Evolutionary conservation across 2,888 invertebrate species (phyloP).

Genomic region (Nemotelus nigrinus): DNA sequence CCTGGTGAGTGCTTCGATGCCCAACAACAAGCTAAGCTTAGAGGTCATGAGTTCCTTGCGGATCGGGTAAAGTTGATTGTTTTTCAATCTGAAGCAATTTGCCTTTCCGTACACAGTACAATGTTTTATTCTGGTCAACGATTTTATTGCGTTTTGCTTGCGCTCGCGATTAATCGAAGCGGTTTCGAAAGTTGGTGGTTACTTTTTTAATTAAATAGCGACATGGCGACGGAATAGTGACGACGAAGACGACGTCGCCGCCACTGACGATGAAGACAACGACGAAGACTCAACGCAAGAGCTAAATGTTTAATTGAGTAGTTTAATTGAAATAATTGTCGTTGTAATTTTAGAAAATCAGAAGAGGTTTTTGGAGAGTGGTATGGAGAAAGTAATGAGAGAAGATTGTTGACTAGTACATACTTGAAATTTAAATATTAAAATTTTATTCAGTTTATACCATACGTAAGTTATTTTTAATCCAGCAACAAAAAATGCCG

Average conservation of each 20-base stretch:
- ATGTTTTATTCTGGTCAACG: constrained; percentile 49
- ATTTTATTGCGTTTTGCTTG: constrained; percentile 48
- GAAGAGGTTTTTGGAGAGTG: too few species aligned
- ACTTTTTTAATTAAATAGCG: constrained; percentile 46
- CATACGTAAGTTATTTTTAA: too few species aligned
- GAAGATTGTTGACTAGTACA: too few species aligned
- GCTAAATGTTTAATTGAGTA: constrained; percentile 49
- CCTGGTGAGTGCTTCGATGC: too few species aligned
- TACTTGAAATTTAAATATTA: too few species aligned
- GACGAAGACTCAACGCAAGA: not conserved
- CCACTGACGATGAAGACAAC: too few species aligned
- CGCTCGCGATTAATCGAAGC: constrained; percentile 50
- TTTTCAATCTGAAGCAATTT: constrained; percentile 41
- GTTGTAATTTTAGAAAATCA: constrained; percentile 27
- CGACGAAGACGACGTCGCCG: too few species aligned
- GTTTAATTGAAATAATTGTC: constrained; percentile 46
- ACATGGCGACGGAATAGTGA: constrained; percentile 3
- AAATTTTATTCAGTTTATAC: too few species aligned
- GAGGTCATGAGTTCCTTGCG: not conserved
- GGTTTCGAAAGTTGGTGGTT: constrained; percentile 23
- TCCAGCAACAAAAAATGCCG: too few species aligned
- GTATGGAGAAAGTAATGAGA: too few species aligned
- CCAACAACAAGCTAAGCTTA: too few species aligned
- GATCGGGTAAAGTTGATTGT: constrained; percentile 37
- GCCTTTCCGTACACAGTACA: constrained; percentile 31